Conservation (phyloP, 2,888 invertebrate species). For the Tiliacea citrago region DNA sequence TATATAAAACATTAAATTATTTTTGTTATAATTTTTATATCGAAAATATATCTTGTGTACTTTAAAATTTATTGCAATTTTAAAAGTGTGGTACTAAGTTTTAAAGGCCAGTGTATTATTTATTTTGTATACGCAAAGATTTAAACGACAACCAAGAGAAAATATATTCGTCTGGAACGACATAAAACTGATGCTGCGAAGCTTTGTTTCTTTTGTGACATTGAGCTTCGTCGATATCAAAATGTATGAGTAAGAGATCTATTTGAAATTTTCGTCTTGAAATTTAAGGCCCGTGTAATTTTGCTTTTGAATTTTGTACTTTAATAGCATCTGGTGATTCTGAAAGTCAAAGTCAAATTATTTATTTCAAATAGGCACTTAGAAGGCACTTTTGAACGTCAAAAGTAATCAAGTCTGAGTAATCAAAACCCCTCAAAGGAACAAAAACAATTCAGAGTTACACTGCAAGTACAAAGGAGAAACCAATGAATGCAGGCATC, state of each 20-base stretch:
- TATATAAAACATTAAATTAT: too few species aligned
- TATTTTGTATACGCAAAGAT: constrained; percentile 2
- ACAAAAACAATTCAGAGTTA: neutral
- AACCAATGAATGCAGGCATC: constrained; percentile 8
- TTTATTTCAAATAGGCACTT: too few species aligned
- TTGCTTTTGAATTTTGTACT: neutral
- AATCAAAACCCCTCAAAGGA: too few species aligned
- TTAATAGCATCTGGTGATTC: neutral
- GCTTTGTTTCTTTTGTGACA: neutral
- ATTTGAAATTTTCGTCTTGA: neutral
- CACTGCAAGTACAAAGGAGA: neutral
- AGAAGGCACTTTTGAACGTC: too few species aligned
- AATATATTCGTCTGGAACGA: constrained; percentile 13
- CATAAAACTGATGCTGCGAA: neutral
- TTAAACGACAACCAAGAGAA: neutral
- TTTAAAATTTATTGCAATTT: too few species aligned
- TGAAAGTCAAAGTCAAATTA: neutral
- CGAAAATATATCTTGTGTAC: too few species aligned
- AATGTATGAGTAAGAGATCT: neutral
- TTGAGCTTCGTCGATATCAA: neutral
- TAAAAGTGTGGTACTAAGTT: neutral
- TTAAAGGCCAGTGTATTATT: constrained; percentile 1
- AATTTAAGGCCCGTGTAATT: neutral
- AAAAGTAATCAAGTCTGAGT: too few species aligned
- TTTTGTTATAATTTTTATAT: too few species aligned